Evolutionary conservation across 2,797 vertebrate genomes (phyloP), one percentile per base, ranked within the genome.

Genomic region (Nannoperca obscura): DNA sequence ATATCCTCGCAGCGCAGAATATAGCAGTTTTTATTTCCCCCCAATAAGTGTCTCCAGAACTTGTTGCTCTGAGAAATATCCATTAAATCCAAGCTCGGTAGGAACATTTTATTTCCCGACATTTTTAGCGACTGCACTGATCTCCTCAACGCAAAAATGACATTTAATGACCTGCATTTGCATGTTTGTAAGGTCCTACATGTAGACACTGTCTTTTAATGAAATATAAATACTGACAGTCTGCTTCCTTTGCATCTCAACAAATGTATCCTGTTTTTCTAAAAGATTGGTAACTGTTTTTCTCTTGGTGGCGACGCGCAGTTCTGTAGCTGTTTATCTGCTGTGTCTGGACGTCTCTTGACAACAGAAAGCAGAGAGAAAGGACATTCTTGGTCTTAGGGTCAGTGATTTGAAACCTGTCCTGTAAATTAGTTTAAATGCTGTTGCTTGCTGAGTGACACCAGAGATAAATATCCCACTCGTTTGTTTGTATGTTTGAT

Each of bases 21-120:
- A 19, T 19, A 3, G 17, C 38, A 62, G 19, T 85, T 81, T 47
- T 14, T 7, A 20, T 58, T 72, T 54, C 44, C 69, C 7, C 1
- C 1, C 10, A 36, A 57, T 68, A 82, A 81, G 66, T 82, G 61
- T 63, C 7, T 7, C 6, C 24, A 76, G 76, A 91, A 93, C 89
- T 92, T 94, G 89, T 93, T 94, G 91, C 86, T 76, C 44, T 19
- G 52, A 46, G 27, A 81, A 73, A 81, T 62, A 15, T 8, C 7
- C 17, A 22, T 58, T n/a, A 30, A 34, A 75, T 61, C 20, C 9
- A 30, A 4, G 24, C 20, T 73, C 38, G 15, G 2, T 19, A 42
- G 30, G 70, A 81, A 68, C 73, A 82, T 79, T 1, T 71, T 71
- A 79, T 70, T 27, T 27, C 24, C 24, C 24, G 24, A 73, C 71